Conservation (phyloP, 1,140 invertebrate genomes). For the Nilaparvata lugens region DNA sequence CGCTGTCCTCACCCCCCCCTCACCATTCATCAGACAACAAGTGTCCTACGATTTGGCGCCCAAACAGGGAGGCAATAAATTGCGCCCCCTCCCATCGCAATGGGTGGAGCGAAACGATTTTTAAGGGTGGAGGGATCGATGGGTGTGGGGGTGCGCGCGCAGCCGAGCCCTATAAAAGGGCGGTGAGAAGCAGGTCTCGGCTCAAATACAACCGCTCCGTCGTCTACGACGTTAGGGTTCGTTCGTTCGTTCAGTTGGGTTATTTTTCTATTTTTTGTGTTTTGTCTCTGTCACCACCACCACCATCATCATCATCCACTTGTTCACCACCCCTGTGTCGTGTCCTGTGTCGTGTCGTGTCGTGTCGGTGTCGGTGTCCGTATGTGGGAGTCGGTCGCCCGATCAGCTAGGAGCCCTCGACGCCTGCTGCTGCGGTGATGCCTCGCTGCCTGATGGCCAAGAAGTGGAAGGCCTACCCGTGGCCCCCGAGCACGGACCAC, state of each 20-base stretch:
- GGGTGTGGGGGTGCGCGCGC: slow-evolving; percentile 18
- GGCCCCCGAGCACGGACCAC: slow-evolving; percentile 42
- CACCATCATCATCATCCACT: neutral
- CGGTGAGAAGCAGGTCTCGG: neutral
- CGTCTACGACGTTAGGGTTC: slow-evolving; percentile 3
- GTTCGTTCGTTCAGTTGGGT: slow-evolving; percentile 18
- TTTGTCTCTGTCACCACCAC: slow-evolving; percentile 18
- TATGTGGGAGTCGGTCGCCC: slow-evolving; percentile 29
- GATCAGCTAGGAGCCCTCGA: slow-evolving; percentile 28
- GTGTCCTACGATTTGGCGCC: slow-evolving; percentile 1
- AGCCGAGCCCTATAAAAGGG: slow-evolving; percentile 21
- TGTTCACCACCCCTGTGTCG: neutral
- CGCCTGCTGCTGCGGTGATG: slow-evolving; percentile 17
- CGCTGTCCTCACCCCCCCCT: too few species aligned
- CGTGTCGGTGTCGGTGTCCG: neutral
- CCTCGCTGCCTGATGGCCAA: slow-evolving; percentile 60
- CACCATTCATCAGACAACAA: neutral
- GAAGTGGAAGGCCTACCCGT: slow-evolving; percentile 80
- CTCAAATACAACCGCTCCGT: slow-evolving; percentile 15
- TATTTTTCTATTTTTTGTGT: slow-evolving; percentile 23
- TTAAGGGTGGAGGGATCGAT: slow-evolving; percentile 11
- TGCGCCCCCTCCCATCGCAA: neutral
- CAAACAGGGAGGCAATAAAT: neutral
- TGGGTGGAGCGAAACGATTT: slow-evolving; percentile 16
- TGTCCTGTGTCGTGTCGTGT: neutral